phyloP scores from a whole-genome alignment of 2,888 invertebrate species.

The Hyppa rectilinea region DNA sequence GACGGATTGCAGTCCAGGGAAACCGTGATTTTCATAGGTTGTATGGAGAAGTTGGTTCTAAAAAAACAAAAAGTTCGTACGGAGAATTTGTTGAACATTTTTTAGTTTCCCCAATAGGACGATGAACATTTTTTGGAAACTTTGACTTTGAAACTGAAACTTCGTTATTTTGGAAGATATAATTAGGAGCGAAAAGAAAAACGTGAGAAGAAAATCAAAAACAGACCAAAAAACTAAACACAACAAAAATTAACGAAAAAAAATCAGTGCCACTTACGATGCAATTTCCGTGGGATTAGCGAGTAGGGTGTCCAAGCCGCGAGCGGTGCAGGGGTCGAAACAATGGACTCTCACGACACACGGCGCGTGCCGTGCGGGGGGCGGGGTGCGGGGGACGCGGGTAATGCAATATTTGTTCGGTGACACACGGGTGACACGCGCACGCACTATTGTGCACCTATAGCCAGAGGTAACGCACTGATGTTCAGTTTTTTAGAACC shows the following conservation, averaged over 20 bases:
- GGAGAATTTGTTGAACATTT: too few relatives aligned
- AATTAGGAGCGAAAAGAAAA: too few relatives aligned
- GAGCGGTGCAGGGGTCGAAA: slow-evolving; percentile 74
- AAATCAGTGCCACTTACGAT: slow-evolving; percentile 80
- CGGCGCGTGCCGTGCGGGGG: slow-evolving; percentile 69
- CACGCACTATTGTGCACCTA: slow-evolving; percentile 82
- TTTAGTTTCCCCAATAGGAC: too few relatives aligned
- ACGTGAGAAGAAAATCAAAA: neutral
- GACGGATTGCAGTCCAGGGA: slow-evolving; percentile 4
- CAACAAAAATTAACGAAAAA: slow-evolving; percentile 69
- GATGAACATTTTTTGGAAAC: too few relatives aligned
- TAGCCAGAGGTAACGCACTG: slow-evolving; percentile 77
- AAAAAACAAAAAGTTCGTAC: too few relatives aligned
- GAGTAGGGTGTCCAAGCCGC: slow-evolving; percentile 82
- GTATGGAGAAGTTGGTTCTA: too few relatives aligned
- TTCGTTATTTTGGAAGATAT: too few relatives aligned
- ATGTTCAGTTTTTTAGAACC: slow-evolving; percentile 57
- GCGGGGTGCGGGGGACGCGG: slow-evolving; percentile 61
- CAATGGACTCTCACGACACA: slow-evolving; percentile 79
- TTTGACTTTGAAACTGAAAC: too few relatives aligned
- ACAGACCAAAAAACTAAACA: slow-evolving; percentile 37
- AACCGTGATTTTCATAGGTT: neutral
- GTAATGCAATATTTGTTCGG: slow-evolving; percentile 89
- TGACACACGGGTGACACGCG: slow-evolving; percentile 89
- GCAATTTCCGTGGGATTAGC: slow-evolving; percentile 83